A percentile compares a stretch with the other conserved stretches of the same genome.
Evolutionary conservation across 2,113 vertebrate genomes (phyloP).

Genomic region (Struthio camelus): DNA sequence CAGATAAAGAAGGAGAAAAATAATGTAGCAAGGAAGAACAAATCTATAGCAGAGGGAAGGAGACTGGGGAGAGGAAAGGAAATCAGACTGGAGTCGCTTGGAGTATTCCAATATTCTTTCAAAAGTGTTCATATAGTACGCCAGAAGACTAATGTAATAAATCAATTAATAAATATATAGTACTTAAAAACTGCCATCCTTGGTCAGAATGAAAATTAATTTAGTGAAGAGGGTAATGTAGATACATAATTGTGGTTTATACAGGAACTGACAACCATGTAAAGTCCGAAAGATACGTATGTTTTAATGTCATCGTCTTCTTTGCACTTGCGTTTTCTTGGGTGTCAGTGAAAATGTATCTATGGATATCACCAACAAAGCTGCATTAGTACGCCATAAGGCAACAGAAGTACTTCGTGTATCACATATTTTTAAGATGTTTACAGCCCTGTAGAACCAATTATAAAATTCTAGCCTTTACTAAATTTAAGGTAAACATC

Average conservation of each 20-base stretch:
- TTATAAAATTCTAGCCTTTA: not conserved
- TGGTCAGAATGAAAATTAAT: not conserved
- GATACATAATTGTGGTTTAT: not conserved
- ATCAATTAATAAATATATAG: not conserved
- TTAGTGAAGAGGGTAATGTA: not conserved
- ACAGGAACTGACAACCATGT: not conserved
- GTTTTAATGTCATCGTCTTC: not conserved
- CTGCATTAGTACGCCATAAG: not conserved
- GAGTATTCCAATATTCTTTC: not conserved
- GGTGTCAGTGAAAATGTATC: not conserved
- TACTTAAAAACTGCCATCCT: not conserved
- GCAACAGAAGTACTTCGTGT: not conserved
- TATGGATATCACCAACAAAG: not conserved
- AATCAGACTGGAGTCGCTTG: rapidly evolving
- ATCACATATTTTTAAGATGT: not conserved
- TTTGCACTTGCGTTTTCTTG: not conserved
- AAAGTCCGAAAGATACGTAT: not conserved
- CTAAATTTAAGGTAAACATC: not conserved
- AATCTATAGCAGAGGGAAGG: not conserved
- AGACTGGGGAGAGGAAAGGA: not conserved
- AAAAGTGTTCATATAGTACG: not conserved
- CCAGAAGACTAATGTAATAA: not conserved
- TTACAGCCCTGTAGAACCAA: not conserved
- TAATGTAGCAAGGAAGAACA: not conserved
- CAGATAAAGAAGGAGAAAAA: not conserved